Conservation (phyloP, 2,888 invertebrate genomes). For the Acronicta alni region DNA sequence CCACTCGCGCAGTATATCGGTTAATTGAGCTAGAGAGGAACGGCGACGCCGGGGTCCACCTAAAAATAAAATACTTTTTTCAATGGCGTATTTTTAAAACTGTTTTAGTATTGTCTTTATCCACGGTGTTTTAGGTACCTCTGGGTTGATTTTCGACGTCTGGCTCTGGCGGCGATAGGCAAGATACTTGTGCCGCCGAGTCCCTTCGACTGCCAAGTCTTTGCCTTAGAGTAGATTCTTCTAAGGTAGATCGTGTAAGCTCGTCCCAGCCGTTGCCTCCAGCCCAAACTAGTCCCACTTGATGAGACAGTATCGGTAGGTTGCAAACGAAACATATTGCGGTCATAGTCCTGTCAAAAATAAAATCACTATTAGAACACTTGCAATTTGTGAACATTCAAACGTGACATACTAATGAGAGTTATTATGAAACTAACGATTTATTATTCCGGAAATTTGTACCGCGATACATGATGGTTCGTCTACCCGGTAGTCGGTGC, state of each 20-base stretch:
- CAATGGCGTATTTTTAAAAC: slow-evolving; percentile 3
- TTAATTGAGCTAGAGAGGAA: slow-evolving; percentile 96
- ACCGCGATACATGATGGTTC: slow-evolving; percentile 73
- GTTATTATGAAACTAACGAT: slow-evolving; percentile 73
- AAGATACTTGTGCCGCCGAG: slow-evolving; percentile 96
- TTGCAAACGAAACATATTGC: slow-evolving; percentile 99
- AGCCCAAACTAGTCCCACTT: slow-evolving; percentile 97
- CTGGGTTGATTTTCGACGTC: slow-evolving; percentile 90
- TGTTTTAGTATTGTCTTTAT: no score
- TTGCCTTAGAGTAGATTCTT: slow-evolving; percentile 95
- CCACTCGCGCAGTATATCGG: slow-evolving; percentile 96
- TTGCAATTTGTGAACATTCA: slow-evolving; percentile 6
- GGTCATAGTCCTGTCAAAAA: slow-evolving; percentile 94
- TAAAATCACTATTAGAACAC: slow-evolving; percentile 55
- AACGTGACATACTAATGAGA: slow-evolving; percentile 1
- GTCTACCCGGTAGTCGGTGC: slow-evolving; percentile 64
- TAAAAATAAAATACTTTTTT: slow-evolving; percentile 50
- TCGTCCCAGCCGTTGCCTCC: slow-evolving; percentile 99
- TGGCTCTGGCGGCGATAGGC: slow-evolving; percentile 95
- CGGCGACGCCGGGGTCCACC: slow-evolving; percentile 93
- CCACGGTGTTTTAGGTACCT: slow-evolving; percentile 64
- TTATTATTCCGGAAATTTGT: slow-evolving; percentile 83
- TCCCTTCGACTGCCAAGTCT: slow-evolving; percentile 95
- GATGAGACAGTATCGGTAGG: slow-evolving; percentile 97
- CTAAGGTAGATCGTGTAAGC: slow-evolving; percentile 94